These are phyloP conservation scores for Myotis pilosus DNA, from an alignment of 2,797 vertebrate species.

Conservation along the genomic window DNA sequence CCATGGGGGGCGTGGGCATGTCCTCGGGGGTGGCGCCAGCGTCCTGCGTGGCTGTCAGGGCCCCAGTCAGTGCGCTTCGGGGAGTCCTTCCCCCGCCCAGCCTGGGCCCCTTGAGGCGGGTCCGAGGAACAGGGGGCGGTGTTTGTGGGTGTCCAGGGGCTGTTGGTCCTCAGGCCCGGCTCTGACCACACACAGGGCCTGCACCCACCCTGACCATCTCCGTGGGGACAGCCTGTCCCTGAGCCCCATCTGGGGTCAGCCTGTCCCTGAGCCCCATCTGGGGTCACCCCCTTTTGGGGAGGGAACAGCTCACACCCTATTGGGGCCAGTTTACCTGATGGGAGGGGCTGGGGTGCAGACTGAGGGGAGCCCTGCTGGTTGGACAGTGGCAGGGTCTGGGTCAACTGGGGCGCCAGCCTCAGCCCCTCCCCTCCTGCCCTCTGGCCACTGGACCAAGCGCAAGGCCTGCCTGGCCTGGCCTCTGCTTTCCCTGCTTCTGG, in stretches of 20 bases:
- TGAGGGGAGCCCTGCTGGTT: background rate
- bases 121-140: background rate
- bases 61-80: accelerated
- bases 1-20: too few relatives aligned
- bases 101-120: background rate
- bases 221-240: background rate
- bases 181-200: background rate
- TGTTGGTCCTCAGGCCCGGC: background rate
- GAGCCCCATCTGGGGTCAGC: background rate
- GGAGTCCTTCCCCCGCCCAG: accelerated
- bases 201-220: background rate
- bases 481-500: background rate
- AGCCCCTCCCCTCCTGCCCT: background rate
- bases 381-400: background rate
- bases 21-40: background rate
- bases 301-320: background rate
- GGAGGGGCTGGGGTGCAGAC: too few relatives aligned
- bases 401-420: background rate
- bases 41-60: background rate
- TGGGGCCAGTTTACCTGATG: background rate
- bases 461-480: too few relatives aligned
- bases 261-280: background rate
- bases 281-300: background rate
- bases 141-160: background rate
- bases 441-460: background rate